Conservation (phyloP, 2,797 vertebrate genomes). For the Pantherophis alleghaniensis region DNA sequence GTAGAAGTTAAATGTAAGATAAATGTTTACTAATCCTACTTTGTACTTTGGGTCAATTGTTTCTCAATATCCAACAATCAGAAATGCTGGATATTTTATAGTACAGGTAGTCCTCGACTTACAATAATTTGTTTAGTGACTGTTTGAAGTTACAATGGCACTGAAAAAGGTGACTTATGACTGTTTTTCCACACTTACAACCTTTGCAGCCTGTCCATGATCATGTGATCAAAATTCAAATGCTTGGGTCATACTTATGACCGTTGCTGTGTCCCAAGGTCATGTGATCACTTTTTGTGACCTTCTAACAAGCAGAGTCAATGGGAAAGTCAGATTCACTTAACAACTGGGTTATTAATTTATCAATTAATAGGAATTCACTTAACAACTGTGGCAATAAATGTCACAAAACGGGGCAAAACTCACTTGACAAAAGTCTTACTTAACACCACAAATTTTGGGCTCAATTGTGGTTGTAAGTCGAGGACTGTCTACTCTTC, state of each 20-base stretch:
- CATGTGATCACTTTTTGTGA: too few species aligned
- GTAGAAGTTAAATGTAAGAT: background rate
- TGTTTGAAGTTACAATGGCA: background rate
- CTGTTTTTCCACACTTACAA: background rate
- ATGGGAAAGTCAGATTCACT: background rate
- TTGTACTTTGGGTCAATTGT: background rate
- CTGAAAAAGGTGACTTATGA: background rate
- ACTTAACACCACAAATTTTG: background rate
- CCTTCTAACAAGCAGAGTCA: background rate
- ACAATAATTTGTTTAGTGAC: background rate
- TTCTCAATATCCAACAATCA: background rate
- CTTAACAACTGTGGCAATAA: too few species aligned
- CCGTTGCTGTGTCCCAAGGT: too few species aligned
- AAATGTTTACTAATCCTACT: background rate
- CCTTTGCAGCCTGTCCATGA: background rate
- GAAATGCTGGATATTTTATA: too few species aligned
- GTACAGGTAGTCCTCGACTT: background rate
- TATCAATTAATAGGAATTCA: too few species aligned
- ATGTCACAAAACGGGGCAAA: too few species aligned
- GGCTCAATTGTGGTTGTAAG: background rate
- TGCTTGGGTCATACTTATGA: background rate
- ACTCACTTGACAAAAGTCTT: too few species aligned
- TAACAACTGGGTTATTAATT: too few species aligned
- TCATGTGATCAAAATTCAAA: background rate
- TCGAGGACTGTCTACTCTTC: background rate